Percentiles rank a stretch among this genome's conserved stretches.
Conservation (phyloP, 2,113 vertebrate genomes). For the Datnioides undecimradiatus region DNA sequence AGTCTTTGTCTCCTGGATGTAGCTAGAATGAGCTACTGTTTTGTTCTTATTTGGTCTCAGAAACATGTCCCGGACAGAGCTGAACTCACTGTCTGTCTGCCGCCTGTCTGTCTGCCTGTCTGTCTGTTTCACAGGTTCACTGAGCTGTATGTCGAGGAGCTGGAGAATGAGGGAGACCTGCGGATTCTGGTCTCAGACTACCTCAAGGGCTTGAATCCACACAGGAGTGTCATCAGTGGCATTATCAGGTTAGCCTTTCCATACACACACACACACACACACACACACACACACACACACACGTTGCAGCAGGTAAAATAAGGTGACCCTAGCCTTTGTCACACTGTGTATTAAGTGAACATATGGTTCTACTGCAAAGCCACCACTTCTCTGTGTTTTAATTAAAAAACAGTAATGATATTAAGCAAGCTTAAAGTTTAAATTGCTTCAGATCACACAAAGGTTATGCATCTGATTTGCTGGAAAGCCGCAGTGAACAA, state of each 20-base stretch:
- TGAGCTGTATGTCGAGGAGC: constrained; percentile 95
- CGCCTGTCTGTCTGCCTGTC: neutral
- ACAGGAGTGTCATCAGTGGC: constrained; percentile 88
- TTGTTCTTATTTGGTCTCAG: neutral
- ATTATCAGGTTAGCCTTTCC: constrained; percentile 89
- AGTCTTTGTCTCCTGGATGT: neutral
- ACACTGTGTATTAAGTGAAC: no score
- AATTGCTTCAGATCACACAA: no score
- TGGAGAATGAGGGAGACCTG: constrained; percentile 92
- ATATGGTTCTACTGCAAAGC: no score
- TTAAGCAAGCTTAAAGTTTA: no score
- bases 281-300: no score
- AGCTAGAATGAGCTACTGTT: neutral
- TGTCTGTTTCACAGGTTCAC: constrained; percentile 87
- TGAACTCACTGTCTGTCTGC: neutral
- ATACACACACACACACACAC: no score
- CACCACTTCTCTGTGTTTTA: no score
- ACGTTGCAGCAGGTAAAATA: neutral
- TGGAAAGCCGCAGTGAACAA: no score
- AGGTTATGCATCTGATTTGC: no score
- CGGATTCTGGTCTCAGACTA: constrained; percentile 93
- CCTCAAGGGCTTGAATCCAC: constrained; percentile 90
- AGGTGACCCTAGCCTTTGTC: neutral
- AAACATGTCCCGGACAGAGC: no score
- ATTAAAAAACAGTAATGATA: no score